Evolutionary conservation across 2,113 vertebrate genomes (phyloP), one percentile per base, ranked within the genome.

Genomic region (Paramisgurnus dabryanus): DNA sequence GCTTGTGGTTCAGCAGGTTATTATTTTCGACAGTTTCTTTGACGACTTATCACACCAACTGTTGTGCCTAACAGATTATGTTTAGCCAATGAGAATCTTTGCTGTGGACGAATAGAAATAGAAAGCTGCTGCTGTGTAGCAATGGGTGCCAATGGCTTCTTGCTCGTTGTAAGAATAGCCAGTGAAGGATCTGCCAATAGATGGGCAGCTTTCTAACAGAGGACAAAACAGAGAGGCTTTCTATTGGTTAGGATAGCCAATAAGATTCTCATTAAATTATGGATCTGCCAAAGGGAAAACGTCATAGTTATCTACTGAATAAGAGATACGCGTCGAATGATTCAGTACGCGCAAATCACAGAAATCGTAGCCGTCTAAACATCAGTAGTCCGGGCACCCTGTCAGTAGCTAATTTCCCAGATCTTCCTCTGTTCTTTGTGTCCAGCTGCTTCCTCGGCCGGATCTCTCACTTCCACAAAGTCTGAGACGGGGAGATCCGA

Each of bases 391-490:
- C 75, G 72, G 85, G 70, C 89, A 86, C 87, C 86, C 3, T 10
- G 83, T 81, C 87, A 85, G 84, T 87, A 83, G 86, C 86, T 86
- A 84, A 78, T 85, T 89, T 89, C 87, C 87, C 79, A 84, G 83
- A 84, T 84, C 79, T 81, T 68, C 83, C 76, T 82, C 82, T 89
- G 73, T 84, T 86, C 86, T 90, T 90, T 87, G 83, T 88, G 77
- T 91, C 90, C 90, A 93, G 91, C 89, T 92, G 90, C 88, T 89
- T 93, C 91, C 91, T 90, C 85, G 63, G 53, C 68, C 87, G 89
- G 84, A 91, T 87, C 84, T 79, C 82, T 82, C 87, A 85, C 86
- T 89, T 91, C 89, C 88, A 89, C 82, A 82, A 82, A 68, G 76
- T 83, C 84, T 86, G 66, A 87, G 83, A 86, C 82, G 82, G 86